Base-by-base conservation (phyloP, 2,113 vertebrate species). In the Nanger granti region DNA sequence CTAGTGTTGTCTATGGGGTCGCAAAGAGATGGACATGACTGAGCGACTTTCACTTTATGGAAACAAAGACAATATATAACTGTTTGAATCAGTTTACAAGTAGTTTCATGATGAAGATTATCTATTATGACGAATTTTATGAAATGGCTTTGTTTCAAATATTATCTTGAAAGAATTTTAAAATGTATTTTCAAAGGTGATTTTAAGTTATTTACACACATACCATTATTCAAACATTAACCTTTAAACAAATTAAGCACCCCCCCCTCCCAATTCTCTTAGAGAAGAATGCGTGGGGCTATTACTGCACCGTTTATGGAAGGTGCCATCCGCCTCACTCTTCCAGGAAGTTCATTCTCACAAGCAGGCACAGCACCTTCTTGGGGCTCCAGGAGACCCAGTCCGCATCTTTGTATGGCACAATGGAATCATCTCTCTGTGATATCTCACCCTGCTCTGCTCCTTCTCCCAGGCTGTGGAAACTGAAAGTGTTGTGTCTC, bases 341-440 rank as follows among this genome's bases (percentile, higher is more conserved):
- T 44, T 86, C 31, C 20, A 5, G 13, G 44, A 31, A 55, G 64
- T 15, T 18, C 18, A 47, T 34, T 20, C 14, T 47, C 62, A 55
- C 34, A 15, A 8, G 9, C 31, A 29, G 28, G 26, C 6, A 20
- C 10, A 0, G n/a, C 7, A 0, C 69, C 62, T 15, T 17, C 41
- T 8, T 0, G 1, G 57, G 26, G 31, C 17, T 28, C 80, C 8
- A 0, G 55, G 62, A 54, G 49, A n/a, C 34, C 37, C n/a, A 5
- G 47, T 0, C 1, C 6, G 3, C 15, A 4, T 37, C 52, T 49
- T 9, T 24, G 29, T 5, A n/a, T 4, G 87, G 34, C 18, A 11
- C 49, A 3, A 1, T 0, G 10, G 5, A 4, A 29, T 13, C 14
- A 14, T 8, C 76, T n/a, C 55, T 7, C 0, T 8, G 10, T n/a